Percentiles rank a stretch among this genome's conserved stretches.
Evolutionary conservation across 2,888 invertebrate genomes (phyloP).

Genomic region (Pyrocoelia pectoralis): DNA sequence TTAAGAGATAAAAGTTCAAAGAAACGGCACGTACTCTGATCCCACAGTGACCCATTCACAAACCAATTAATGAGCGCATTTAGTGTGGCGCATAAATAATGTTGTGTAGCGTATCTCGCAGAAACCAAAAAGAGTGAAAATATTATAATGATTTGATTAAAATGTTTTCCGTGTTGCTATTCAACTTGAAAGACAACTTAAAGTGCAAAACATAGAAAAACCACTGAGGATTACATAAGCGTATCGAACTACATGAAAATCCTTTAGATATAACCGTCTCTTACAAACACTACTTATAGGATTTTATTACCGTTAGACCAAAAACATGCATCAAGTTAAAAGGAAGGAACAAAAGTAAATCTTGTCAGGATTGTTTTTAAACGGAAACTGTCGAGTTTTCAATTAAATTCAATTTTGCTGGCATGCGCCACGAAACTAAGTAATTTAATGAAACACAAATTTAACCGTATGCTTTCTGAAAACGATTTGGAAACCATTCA

Average conservation of each 20-base stretch:
- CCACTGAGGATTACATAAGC: neutral
- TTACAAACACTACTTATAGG: neutral
- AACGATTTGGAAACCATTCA: too few species aligned
- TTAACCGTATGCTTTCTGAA: neutral
- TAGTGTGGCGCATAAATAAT: too few species aligned
- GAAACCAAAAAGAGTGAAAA: neutral
- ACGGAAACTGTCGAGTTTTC: neutral
- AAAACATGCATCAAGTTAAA: constrained; percentile 1
- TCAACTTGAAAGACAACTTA: neutral
- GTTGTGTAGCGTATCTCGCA: too few species aligned
- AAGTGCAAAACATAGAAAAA: neutral
- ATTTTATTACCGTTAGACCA: neutral
- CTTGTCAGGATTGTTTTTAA: neutral
- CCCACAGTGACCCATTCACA: too few species aligned
- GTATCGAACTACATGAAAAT: constrained; percentile 1
- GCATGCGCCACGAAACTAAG: too few species aligned
- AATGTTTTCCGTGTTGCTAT: constrained; percentile 1
- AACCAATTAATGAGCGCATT: too few species aligned
- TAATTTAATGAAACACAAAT: neutral
- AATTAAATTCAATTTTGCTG: too few species aligned
- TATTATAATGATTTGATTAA: neutral
- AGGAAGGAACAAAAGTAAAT: neutral
- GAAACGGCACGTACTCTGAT: too few species aligned
- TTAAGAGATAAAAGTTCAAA: too few species aligned
- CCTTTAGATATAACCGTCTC: neutral